A percentile compares a stretch with the other conserved stretches of the same genome.
These are phyloP conservation scores for Beaufortia kweichowensis DNA, from an alignment of 2,113 vertebrate species.

Conservation along the genomic window DNA sequence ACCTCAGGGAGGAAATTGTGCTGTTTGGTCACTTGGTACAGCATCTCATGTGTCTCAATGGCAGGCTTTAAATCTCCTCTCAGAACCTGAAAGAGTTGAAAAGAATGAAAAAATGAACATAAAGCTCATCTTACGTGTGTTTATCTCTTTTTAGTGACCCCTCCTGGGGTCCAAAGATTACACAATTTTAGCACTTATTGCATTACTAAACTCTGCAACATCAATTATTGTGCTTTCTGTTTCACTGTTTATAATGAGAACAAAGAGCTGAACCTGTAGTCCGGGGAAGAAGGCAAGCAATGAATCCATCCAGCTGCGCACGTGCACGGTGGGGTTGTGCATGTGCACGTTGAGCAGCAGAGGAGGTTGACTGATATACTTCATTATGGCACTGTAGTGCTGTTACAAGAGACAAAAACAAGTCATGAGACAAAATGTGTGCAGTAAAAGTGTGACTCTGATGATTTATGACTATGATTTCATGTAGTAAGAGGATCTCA, in stretches of 20 bases:
- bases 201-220: too few relatives aligned
- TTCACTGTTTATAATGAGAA: not conserved
- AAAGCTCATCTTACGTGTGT: too few relatives aligned
- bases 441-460: too few relatives aligned
- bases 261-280: constrained; percentile 81
- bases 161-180: too few relatives aligned
- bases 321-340: constrained; percentile 97
- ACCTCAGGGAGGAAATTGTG: constrained; percentile 99
- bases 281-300: constrained; percentile 97
- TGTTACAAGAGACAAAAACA: constrained; percentile 57
- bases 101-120: too few relatives aligned
- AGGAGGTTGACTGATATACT: constrained; percentile 97
- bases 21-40: constrained; percentile 98
- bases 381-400: constrained; percentile 99
- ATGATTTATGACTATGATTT: too few relatives aligned
- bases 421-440: not conserved
- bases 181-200: too few relatives aligned
- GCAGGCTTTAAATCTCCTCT: constrained; percentile 98
- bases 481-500: too few relatives aligned
- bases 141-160: too few relatives aligned
- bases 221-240: too few relatives aligned
- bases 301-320: constrained; percentile 98
- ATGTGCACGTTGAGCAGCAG: constrained; percentile 97
- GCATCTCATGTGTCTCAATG: constrained; percentile 98
- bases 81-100: constrained; percentile 81